Conservation (phyloP, 2,888 invertebrate genomes). For the Lapara coniferarum region DNA sequence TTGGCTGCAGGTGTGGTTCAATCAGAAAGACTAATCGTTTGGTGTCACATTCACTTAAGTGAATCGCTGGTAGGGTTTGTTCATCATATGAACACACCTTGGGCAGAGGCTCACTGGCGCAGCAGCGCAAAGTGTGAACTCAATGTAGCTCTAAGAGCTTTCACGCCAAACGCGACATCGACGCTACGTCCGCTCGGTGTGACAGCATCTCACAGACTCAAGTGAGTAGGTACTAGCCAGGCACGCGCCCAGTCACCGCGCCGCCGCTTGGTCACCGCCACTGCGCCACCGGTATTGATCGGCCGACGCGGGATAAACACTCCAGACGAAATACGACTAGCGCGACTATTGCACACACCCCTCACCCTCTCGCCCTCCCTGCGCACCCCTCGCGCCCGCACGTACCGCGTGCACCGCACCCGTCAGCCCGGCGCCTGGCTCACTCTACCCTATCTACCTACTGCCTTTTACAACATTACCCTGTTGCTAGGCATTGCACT, state of each 20-base stretch:
- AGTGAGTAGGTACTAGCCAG: conserved; percentile 57
- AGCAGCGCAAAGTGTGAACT: conserved; percentile 74
- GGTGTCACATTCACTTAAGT: conserved; percentile 77
- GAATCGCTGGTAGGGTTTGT: conserved; percentile 74
- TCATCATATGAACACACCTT: conserved; percentile 78
- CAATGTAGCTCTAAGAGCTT: conserved; percentile 78
- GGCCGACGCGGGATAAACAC: conserved; percentile 82
- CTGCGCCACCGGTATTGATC: conserved; percentile 84
- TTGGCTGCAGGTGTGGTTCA: conserved; percentile 35
- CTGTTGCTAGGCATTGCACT: conserved; percentile 61
- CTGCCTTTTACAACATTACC: conserved; percentile 46
- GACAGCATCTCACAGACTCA: conserved; percentile 83
- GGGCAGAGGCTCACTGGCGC: conserved; percentile 70
- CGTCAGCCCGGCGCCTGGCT: conserved; percentile 55
- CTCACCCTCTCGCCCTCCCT: conserved; percentile 59
- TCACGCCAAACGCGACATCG: conserved; percentile 82
- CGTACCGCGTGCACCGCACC: conserved; percentile 59
- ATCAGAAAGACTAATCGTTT: conserved; percentile 84
- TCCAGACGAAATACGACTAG: conserved; percentile 83
- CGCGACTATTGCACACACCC: conserved; percentile 79
- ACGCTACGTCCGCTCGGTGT: conserved; percentile 78
- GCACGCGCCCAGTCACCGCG: conserved; percentile 78
- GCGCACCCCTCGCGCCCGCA: conserved; percentile 51
- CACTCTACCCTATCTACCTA: conserved; percentile 52
- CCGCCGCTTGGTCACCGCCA: conserved; percentile 78